A percentile compares a stretch with the other conserved stretches of the same genome.
Evolutionary conservation across 2,797 vertebrate species (phyloP).

Genomic region (Lepus townsendii): DNA sequence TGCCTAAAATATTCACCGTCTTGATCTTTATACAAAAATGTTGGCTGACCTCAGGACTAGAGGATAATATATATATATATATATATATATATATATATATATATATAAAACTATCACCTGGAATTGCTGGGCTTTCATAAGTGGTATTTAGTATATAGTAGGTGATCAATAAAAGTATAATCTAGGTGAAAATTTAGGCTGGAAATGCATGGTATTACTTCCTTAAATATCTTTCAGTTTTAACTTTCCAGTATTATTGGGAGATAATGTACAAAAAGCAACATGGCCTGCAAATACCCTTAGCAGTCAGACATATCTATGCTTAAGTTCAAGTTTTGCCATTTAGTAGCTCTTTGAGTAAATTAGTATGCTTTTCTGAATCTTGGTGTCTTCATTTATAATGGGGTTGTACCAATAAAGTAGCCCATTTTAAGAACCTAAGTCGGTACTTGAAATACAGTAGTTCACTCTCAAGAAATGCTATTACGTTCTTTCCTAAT

Average conservation of each 20-base stretch:
- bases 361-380: conserved; percentile 31
- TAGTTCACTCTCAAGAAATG: not conserved
- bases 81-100: not conserved
- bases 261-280: not conserved
- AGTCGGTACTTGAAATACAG: not conserved
- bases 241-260: not conserved
- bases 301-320: not conserved
- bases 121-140: conserved; percentile 20
- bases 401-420: conserved; percentile 15
- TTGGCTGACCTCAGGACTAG: not conserved
- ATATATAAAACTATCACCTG: not conserved
- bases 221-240: not conserved
- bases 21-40: not conserved
- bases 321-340: not conserved
- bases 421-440: not conserved
- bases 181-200: not conserved
- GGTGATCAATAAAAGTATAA: conserved; percentile 32
- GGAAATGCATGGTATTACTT: not conserved
- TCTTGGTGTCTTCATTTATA: conserved; percentile 19
- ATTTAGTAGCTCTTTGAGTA: conserved; percentile 14
- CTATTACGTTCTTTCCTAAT: not conserved
- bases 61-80: not conserved
- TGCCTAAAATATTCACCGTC: not conserved
- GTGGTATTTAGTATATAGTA: not conserved
- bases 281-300: not conserved